Evolutionary conservation across 1,140 invertebrate species (phyloP).

Genomic region (Heliconius congener): DNA sequence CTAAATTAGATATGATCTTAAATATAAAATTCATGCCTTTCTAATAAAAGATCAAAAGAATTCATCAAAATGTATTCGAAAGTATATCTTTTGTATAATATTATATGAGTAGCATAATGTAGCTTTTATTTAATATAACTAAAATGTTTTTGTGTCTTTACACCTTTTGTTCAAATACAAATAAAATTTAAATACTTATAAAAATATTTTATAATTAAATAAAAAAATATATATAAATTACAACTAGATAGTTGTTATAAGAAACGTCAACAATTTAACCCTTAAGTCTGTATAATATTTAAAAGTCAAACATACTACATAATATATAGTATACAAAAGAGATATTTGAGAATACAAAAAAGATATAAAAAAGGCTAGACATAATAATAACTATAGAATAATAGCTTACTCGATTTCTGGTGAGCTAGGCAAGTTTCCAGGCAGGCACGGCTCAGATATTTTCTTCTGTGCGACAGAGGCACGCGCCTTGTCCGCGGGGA

Average conservation of each 20-base stretch:
- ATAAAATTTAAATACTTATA: neutral
- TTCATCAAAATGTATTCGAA: neutral
- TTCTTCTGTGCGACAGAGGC: constrained; percentile 64
- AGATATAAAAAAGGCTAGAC: neutral
- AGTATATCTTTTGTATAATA: neutral
- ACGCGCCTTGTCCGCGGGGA: constrained; percentile 86
- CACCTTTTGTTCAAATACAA: no score
- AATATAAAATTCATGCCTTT: constrained; percentile 42
- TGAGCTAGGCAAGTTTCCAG: constrained; percentile 83
- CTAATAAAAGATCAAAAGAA: constrained; percentile 30
- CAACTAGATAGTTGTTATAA: no score
- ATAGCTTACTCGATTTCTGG: constrained; percentile 84
- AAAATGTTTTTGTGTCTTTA: no score
- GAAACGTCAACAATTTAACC: neutral
- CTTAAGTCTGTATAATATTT: no score
- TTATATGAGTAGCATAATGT: neutral
- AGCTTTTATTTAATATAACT: neutral
- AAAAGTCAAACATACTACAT: no score
- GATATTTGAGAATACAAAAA: neutral
- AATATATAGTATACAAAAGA: neutral
- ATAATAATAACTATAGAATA: neutral
- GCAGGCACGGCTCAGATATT: constrained; percentile 67
- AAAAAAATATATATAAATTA: no score
- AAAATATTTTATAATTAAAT: neutral
- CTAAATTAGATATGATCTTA: constrained; percentile 23